phyloP scores from a whole-genome alignment of 2,888 invertebrate genomes.

The Metacarcinus magister region DNA sequence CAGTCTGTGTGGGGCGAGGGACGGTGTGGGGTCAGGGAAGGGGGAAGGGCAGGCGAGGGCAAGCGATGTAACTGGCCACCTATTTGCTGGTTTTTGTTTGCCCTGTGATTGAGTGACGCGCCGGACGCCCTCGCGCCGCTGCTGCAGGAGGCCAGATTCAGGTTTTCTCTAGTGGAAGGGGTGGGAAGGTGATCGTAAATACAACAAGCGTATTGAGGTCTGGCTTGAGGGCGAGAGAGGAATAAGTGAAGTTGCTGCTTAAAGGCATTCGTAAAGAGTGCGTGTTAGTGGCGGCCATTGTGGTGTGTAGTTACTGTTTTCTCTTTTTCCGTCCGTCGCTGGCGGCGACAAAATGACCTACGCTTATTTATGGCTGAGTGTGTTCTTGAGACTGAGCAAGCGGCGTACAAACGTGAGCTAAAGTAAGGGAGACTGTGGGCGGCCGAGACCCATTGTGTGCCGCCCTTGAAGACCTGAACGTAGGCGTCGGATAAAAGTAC shows the following conservation, averaged over 20 bases:
- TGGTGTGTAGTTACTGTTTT: constrained; percentile 19
- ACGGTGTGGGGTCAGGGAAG: constrained; percentile 1
- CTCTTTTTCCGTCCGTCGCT: neutral
- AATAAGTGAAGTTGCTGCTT: neutral
- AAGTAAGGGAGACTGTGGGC: neutral
- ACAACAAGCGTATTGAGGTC: constrained; percentile 39
- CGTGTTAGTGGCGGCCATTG: neutral
- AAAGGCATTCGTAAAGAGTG: neutral
- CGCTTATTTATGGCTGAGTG: neutral
- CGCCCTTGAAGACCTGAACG: neutral
- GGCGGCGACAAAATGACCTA: constrained; percentile 28
- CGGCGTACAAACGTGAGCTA: neutral
- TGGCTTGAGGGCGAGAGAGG: constrained; percentile 54
- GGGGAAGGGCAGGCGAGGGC: constrained; percentile 20
- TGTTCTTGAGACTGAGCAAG: neutral
- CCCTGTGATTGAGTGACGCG: constrained; percentile 14
- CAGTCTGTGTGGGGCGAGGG: neutral
- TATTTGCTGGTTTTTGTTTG: constrained; percentile 22
- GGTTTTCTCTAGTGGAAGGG: neutral
- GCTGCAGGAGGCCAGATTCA: constrained; percentile 12
- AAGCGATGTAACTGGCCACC: constrained; percentile 20
- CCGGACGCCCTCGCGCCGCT: neutral
- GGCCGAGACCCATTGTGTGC: neutral
- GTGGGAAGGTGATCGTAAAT: constrained; percentile 39
- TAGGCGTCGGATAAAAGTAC: constrained; percentile 59